phyloP scores from a whole-genome alignment of 1,140 invertebrate genomes.

The Brachionus rubens region DNA sequence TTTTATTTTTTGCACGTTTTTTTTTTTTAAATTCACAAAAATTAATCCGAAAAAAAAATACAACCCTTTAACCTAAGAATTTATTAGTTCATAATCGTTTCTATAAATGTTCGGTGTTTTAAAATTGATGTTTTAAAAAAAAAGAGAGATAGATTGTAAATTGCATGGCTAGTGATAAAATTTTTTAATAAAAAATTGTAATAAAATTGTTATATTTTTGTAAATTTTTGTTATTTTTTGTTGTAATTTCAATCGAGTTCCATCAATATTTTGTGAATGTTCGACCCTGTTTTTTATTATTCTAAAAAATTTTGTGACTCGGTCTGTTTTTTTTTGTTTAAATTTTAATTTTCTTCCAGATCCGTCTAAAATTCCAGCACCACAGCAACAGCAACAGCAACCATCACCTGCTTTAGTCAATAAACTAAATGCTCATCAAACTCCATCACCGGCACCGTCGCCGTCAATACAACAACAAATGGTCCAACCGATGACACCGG shows the following conservation, averaged over 20 bases:
- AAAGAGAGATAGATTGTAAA: neutral
- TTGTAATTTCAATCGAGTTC: slow-evolving; percentile 24
- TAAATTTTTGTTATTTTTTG: slow-evolving; percentile 11
- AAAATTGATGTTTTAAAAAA: neutral
- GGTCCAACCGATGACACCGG: neutral
- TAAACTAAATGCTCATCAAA: neutral
- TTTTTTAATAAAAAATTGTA: too few relatives aligned
- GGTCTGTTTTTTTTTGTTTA: neutral
- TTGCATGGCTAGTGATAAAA: too few relatives aligned
- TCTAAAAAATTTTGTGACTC: neutral
- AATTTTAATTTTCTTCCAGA: slow-evolving; percentile 40
- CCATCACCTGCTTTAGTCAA: neutral
- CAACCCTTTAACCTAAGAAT: neutral
- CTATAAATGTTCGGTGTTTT: slow-evolving; percentile 29
- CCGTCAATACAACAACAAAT: slow-evolving; percentile 16
- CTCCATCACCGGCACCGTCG: neutral
- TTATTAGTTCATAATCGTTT: neutral
- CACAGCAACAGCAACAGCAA: neutral
- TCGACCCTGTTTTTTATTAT: neutral
- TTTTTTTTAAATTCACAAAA: neutral
- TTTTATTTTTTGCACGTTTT: slow-evolving; percentile 17
- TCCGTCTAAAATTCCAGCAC: neutral
- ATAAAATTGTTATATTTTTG: neutral
- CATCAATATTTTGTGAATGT: slow-evolving; percentile 15
- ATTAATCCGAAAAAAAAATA: neutral